Evolutionary conservation across 2,888 invertebrate genomes (phyloP).

Genomic region (Microctonus aethiopoides): DNA sequence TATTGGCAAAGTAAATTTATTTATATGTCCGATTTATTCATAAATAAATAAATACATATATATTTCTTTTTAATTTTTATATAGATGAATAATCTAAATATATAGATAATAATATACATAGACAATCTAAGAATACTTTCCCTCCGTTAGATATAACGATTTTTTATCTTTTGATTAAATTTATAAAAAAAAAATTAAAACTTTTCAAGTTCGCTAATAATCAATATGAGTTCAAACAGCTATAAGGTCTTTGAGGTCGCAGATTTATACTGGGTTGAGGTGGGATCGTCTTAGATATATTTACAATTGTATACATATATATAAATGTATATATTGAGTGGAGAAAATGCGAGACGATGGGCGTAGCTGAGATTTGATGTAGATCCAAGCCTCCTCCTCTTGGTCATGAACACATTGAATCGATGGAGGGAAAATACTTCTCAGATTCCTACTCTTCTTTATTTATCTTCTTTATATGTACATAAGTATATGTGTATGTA

Average conservation of each 20-base stretch:
- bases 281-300: slow-evolving; percentile 49
- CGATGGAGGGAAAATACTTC: slow-evolving; percentile 37
- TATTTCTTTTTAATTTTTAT: too few species aligned
- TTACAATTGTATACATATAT: slow-evolving; percentile 30
- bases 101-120: too few species aligned
- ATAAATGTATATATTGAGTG: slow-evolving; percentile 42
- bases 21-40: slow-evolving; percentile 43
- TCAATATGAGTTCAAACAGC: not conserved
- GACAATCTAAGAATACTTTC: too few species aligned
- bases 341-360: slow-evolving; percentile 53
- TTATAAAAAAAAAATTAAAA: not conserved
- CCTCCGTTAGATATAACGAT: not conserved
- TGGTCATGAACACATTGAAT: slow-evolving; percentile 15
- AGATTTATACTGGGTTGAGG: not conserved
- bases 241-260: not conserved
- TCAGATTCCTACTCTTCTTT: slow-evolving; percentile 31
- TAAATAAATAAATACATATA: not conserved
- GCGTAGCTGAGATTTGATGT: slow-evolving; percentile 60
- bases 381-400: slow-evolving; percentile 57
- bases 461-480: slow-evolving; percentile 5
- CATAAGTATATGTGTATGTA: too few species aligned
- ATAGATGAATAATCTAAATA: too few species aligned
- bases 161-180: not conserved
- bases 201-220: not conserved
- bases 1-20: slow-evolving; percentile 35